Percentiles rank a stretch among this genome's conserved stretches.
Conservation (phyloP, 30 jellyfish, hydroid and myxozoan species). For the Haliclystus octoradiatus region DNA sequence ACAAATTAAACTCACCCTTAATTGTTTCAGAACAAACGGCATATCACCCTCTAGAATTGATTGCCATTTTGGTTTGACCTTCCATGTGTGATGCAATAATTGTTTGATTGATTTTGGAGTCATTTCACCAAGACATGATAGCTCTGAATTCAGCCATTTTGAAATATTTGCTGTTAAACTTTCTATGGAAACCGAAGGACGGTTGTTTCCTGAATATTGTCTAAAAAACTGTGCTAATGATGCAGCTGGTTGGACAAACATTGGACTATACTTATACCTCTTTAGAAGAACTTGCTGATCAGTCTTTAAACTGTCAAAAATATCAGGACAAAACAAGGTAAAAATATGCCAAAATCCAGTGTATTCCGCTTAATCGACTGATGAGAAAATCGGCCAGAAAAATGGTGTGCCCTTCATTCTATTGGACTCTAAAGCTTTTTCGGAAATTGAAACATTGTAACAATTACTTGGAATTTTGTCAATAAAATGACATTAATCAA, state of each 20-base stretch:
- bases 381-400: too few species aligned
- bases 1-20: slow-evolving; percentile 18
- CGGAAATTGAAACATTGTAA: too few species aligned
- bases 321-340: too few species aligned
- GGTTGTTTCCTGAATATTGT: background rate
- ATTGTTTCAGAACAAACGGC: slow-evolving; percentile 7
- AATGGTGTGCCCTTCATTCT: too few species aligned
- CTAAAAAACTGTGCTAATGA: slow-evolving; percentile 29
- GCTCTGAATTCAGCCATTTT: slow-evolving; percentile 24
- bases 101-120: slow-evolving; percentile 10
- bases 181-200: background rate
- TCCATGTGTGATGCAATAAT: slow-evolving; percentile 12
- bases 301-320: too few species aligned
- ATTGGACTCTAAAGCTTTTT: too few species aligned
- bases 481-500: too few species aligned
- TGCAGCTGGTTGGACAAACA: slow-evolving; percentile 16
- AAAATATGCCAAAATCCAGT: too few species aligned
- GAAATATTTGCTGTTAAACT: background rate
- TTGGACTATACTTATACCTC: slow-evolving; percentile 24
- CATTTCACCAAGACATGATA: slow-evolving; percentile 8
- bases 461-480: too few species aligned
- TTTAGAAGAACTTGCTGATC: slow-evolving; percentile 16
- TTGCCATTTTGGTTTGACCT: slow-evolving; percentile 15
- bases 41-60: background rate
- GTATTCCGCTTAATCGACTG: too few species aligned